These are phyloP conservation scores for Brachyopa scutellaris DNA, from an alignment of 2,888 invertebrate species.

Conservation along the genomic window DNA sequence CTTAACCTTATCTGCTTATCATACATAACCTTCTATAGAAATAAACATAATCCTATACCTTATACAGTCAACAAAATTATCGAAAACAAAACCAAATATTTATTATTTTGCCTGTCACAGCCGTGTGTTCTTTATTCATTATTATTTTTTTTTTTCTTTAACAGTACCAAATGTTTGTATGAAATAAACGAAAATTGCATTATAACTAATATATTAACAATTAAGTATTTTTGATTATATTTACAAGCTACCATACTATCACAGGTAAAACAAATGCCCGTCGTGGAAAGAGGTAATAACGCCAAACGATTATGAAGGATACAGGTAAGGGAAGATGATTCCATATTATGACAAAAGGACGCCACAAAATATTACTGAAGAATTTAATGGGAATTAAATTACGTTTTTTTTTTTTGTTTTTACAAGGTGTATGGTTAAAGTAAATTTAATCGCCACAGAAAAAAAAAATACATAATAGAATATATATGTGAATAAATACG, in stretches of 20 bases:
- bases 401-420: conserved; percentile 1
- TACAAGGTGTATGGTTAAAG: conserved; percentile 20
- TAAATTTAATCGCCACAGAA: conserved; percentile 7
- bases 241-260: conserved; percentile 23
- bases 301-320: conserved; percentile 9
- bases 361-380: background rate
- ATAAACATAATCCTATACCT: no score
- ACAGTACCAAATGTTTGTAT: conserved; percentile 2
- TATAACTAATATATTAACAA: background rate
- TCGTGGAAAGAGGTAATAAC: conserved; percentile 18
- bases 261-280: background rate
- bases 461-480: background rate
- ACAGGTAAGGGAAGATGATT: background rate
- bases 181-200: conserved; percentile 61
- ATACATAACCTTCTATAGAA: no score
- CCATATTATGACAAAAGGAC: conserved; percentile 2
- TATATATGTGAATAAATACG: conserved; percentile 2
- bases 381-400: no score
- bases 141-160: no score
- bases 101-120: conserved; percentile 32
- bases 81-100: conserved; percentile 48
- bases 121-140: background rate
- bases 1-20: no score
- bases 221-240: conserved; percentile 16
- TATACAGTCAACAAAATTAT: conserved; percentile 23